A percentile compares a stretch with the other conserved stretches of the same genome.
Evolutionary conservation across 2,888 invertebrate genomes (phyloP).

Genomic region (Dicyrtoma fusca): DNA sequence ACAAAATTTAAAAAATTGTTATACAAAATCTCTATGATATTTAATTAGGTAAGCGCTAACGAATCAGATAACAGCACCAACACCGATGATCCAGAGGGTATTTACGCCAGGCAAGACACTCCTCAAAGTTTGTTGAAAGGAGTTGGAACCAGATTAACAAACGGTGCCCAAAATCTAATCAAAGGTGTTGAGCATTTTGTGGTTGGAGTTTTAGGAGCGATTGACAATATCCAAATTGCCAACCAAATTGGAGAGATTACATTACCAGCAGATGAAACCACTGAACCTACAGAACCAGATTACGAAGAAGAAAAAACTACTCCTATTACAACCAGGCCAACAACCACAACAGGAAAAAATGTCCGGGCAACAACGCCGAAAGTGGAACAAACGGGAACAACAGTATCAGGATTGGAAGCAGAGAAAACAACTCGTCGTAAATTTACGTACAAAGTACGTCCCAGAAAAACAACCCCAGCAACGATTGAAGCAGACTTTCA

Average conservation of each 20-base stretch:
- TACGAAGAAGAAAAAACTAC: slow-evolving; percentile 29
- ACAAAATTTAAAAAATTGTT: too few relatives aligned
- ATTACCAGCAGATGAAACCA: slow-evolving; percentile 3
- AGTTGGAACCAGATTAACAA: neutral
- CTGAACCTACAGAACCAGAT: slow-evolving; percentile 12
- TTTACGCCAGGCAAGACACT: neutral
- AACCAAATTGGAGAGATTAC: neutral
- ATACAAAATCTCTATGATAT: too few relatives aligned
- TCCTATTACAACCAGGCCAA: neutral
- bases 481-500: neutral
- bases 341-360: slow-evolving; percentile 3
- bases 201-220: slow-evolving; percentile 29
- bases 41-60: too few relatives aligned
- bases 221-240: slow-evolving; percentile 17
- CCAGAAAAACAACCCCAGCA: neutral
- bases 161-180: slow-evolving; percentile 23
- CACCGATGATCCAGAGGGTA: neutral
- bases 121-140: slow-evolving; percentile 20
- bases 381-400: neutral
- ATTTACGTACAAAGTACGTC: neutral
- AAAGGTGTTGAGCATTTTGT: slow-evolving; percentile 34
- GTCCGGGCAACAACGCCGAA: neutral
- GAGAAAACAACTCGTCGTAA: neutral
- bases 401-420: too few relatives aligned
- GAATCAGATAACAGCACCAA: neutral